Evolutionary conservation across 2,797 vertebrate species (phyloP), one percentile per base, ranked within the genome.

Genomic region (Vespertilio murinus): DNA sequence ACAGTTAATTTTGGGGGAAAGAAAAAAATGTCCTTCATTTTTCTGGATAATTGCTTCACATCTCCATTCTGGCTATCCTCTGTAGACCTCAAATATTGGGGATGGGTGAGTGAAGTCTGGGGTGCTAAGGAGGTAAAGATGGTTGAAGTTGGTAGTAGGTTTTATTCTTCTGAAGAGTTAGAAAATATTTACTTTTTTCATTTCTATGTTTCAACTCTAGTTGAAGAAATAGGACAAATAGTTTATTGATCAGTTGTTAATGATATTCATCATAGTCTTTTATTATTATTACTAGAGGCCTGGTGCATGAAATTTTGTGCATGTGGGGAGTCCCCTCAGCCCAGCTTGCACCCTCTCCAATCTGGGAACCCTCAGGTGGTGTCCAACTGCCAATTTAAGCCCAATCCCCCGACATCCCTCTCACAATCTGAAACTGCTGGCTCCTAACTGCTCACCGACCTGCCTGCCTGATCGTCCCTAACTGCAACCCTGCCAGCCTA

Each of bases 151-250:
- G 14, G 28, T 92, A 82, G 22, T 59, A 25, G 17, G 9, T 30
- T 69, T 69, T 70, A 90, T 70, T 84, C 49, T 93, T 82, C 23
- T 49, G 14, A 40, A 87, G 28, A 74, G 9, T 87, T 61, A 75
- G 20, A 93, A 94, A 80, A 84, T 74, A 33, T 95, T 95, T 87
- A 30, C 5, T 84, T 94, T 61, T 70, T 94, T 74, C 38, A 23
- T 93, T 87, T 88, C 89, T 78, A 75, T 71, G 45, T 89, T 81
- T 81, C 75, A 94, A 59, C 4, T 93, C 49, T 84, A 85, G 45
- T 52, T 91, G 85, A 95, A 92, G 56, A 94, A 70, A 92, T 71
- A 82, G 35, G 45, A 90, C 84, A 95, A 94, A 88, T 59, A 92
- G 52, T 30, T 84, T 88, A 88, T 79, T 84, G 88, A 94, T 90